Evolutionary conservation across 2,888 invertebrate species (phyloP).

Genomic region (Eudasyphora cyanicolor): DNA sequence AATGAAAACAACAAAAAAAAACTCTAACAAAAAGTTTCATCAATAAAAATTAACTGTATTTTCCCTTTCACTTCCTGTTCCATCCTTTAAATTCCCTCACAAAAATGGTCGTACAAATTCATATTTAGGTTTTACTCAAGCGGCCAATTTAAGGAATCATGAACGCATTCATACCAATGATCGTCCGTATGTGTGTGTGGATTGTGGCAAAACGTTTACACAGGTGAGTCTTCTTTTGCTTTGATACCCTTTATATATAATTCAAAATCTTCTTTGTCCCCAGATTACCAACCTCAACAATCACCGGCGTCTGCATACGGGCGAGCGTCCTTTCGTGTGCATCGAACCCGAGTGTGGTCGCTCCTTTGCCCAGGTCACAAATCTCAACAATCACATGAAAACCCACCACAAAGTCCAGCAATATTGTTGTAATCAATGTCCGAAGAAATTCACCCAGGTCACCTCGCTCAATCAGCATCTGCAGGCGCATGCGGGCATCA

Average conservation of each 20-base stretch:
- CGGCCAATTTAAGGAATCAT: conserved; percentile 80
- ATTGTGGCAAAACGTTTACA: conserved; percentile 80
- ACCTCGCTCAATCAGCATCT: conserved; percentile 80
- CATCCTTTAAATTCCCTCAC: no score
- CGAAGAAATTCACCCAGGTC: conserved; percentile 80
- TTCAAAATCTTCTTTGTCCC: conserved; percentile 18
- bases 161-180: conserved; percentile 80
- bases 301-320: conserved; percentile 79
- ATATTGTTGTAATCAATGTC: conserved; percentile 80
- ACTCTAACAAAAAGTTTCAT: background rate
- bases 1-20: no score
- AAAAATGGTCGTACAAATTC: no score
- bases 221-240: conserved; percentile 70
- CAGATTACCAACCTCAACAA: conserved; percentile 80
- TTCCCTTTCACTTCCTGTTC: no score
- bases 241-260: background rate
- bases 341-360: conserved; percentile 80
- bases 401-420: conserved; percentile 80
- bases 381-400: conserved; percentile 80
- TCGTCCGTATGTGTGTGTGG: conserved; percentile 79
- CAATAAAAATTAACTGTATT: no score
- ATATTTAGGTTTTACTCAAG: conserved; percentile 79
- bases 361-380: conserved; percentile 80
- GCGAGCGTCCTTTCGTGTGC: conserved; percentile 80
- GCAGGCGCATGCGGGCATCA: conserved; percentile 79